Conservation (phyloP, 2,888 invertebrate species). For the Drosophila stalkeri region DNA sequence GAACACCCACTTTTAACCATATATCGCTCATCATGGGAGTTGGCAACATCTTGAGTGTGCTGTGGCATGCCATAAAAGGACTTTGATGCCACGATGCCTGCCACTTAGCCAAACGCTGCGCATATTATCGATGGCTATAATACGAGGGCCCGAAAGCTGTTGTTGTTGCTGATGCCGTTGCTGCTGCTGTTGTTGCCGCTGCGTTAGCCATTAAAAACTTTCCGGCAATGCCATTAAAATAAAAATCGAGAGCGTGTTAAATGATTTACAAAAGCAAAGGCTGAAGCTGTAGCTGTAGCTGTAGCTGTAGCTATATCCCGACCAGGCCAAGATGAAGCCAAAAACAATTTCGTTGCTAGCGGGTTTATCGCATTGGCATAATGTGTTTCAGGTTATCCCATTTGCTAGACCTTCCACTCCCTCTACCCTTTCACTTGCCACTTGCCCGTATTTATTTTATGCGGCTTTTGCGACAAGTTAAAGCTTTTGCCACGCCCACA, state of each 20-base stretch:
- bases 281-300: not conserved
- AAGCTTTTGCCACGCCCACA: conserved; percentile 45
- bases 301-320: not conserved
- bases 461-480: conserved; percentile 58
- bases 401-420: conserved; percentile 6
- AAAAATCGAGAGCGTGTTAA: conserved; percentile 78
- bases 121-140: conserved; percentile 60
- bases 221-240: conserved; percentile 73
- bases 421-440: not conserved
- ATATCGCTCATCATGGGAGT: conserved; percentile 16
- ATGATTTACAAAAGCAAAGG: conserved; percentile 67
- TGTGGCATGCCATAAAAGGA: conserved; percentile 54
- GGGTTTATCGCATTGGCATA: conserved; percentile 61
- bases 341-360: conserved; percentile 64
- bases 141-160: conserved; percentile 21
- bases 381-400: conserved; percentile 59
- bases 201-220: conserved; percentile 71
- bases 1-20: not conserved
- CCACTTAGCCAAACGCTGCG: conserved; percentile 48
- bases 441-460: conserved; percentile 53
- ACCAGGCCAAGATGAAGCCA: conserved; percentile 16
- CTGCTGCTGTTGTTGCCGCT: conserved; percentile 32
- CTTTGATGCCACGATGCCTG: conserved; percentile 44
- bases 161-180: conserved; percentile 15
- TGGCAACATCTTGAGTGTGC: conserved; percentile 54